These are phyloP conservation scores for Gasterosteus aculeatus DNA, from an alignment of 2,113 vertebrate genomes.

Conservation along the genomic window DNA sequence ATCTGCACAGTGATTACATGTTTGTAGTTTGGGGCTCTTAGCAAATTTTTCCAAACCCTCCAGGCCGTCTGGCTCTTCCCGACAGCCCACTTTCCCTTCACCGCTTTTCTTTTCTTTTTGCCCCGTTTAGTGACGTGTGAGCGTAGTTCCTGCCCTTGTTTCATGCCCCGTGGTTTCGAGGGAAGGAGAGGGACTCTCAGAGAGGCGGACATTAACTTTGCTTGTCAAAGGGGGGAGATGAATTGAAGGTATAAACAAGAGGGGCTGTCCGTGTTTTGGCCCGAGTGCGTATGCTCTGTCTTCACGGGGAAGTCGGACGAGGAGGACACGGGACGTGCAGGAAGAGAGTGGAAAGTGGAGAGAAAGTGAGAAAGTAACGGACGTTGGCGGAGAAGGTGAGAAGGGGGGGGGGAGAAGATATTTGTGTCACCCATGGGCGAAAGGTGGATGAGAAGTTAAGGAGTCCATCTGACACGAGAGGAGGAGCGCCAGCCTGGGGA, in stretches of 20 bases:
- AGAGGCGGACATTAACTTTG: conserved; percentile 58
- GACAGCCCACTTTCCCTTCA: conserved; percentile 55
- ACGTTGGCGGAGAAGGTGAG: background rate
- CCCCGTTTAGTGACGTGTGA: conserved; percentile 70
- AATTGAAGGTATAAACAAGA: conserved; percentile 68
- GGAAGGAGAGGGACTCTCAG: conserved; percentile 38
- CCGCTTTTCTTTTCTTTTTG: conserved; percentile 44
- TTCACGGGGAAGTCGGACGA: conserved; percentile 43
- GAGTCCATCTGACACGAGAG: conserved; percentile 51
- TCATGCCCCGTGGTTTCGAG: conserved; percentile 42
- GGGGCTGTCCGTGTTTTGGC: conserved; percentile 48
- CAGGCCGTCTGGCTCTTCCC: conserved; percentile 37
- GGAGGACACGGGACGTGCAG: conserved; percentile 31
- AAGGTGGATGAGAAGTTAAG: conserved; percentile 61
- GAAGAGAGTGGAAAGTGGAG: conserved; percentile 18
- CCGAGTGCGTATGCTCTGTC: conserved; percentile 39
- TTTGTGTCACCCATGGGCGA: conserved; percentile 33
- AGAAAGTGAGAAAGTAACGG: conserved; percentile 45
- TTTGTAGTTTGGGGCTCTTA: conserved; percentile 57
- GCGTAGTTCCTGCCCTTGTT: conserved; percentile 74
- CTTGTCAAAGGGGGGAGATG: conserved; percentile 48
- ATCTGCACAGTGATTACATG: conserved; percentile 61
- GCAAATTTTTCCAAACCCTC: conserved; percentile 70
- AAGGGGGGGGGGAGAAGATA: conserved; percentile 35
- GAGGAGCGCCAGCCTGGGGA: conserved; percentile 49